These are phyloP conservation scores for Hypomecis punctinalis DNA, from an alignment of 2,888 invertebrate genomes.

Conservation along the genomic window DNA sequence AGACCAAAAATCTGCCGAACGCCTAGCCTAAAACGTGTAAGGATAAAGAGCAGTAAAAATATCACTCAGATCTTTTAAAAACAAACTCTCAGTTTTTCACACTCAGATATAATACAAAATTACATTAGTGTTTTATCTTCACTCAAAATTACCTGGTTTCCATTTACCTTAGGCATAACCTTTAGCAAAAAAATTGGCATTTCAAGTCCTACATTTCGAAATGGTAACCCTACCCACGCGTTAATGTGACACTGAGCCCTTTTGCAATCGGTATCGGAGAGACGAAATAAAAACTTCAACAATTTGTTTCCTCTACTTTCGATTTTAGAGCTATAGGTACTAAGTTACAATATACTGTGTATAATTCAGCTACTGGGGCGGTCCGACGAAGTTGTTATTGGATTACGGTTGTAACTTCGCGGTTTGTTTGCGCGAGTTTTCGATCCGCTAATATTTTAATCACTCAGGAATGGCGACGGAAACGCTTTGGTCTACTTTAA, in stretches of 20 bases:
- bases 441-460: conserved; percentile 36
- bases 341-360: conserved; percentile 7
- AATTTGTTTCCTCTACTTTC: conserved; percentile 41
- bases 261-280: conserved; percentile 29
- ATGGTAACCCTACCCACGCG: conserved; percentile 37
- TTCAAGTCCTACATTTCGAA: too few relatives aligned
- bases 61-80: too few relatives aligned
- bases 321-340: conserved; percentile 50
- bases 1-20: too few relatives aligned
- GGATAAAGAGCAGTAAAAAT: too few relatives aligned
- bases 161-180: too few relatives aligned
- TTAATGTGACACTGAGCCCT: conserved; percentile 69
- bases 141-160: too few relatives aligned
- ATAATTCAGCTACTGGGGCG: conserved; percentile 41
- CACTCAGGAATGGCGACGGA: conserved; percentile 26
- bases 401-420: conserved; percentile 46
- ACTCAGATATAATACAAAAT: too few relatives aligned
- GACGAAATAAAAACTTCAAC: conserved; percentile 16
- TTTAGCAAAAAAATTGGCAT: too few relatives aligned
- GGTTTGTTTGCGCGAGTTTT: conserved; percentile 43
- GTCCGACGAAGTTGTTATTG: conserved; percentile 49
- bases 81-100: too few relatives aligned
- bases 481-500: conserved; percentile 41
- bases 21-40: too few relatives aligned
- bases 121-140: too few relatives aligned